Evolutionary conservation across 2,113 vertebrate genomes (phyloP).

Genomic region (Leptocoma aspasia): DNA sequence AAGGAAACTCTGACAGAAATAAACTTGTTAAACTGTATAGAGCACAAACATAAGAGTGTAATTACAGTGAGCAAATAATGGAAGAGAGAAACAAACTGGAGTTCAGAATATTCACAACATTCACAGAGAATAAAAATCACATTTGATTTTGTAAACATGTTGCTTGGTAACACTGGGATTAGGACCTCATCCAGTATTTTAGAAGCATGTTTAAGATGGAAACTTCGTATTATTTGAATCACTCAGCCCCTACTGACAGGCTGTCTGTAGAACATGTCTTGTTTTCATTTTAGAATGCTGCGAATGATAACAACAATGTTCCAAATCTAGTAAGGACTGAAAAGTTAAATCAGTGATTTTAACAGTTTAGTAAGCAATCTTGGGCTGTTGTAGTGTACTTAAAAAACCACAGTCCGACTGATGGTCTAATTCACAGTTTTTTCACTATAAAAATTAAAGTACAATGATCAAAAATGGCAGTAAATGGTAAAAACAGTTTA

Average conservation of each 20-base stretch:
- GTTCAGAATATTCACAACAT: background rate
- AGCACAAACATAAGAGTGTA: background rate
- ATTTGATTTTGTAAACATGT: background rate
- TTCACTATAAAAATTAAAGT: background rate
- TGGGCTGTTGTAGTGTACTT: background rate
- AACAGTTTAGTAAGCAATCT: background rate
- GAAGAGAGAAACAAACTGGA: background rate
- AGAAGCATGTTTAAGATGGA: background rate
- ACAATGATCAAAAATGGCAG: background rate
- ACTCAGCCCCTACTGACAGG: background rate
- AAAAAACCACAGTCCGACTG: background rate
- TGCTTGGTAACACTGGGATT: background rate
- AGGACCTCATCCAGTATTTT: background rate
- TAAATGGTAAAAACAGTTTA: background rate
- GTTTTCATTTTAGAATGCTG: background rate
- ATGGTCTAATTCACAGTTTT: background rate
- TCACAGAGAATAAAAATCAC: background rate
- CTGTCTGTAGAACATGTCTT: background rate
- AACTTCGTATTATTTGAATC: background rate
- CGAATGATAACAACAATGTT: background rate
- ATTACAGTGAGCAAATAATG: background rate
- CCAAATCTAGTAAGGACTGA: background rate
- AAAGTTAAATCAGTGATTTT: background rate
- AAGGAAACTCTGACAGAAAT: background rate
- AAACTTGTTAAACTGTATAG: background rate